Evolutionary conservation across 2,888 invertebrate genomes (phyloP).

Genomic region (Folsomia manolachei): DNA sequence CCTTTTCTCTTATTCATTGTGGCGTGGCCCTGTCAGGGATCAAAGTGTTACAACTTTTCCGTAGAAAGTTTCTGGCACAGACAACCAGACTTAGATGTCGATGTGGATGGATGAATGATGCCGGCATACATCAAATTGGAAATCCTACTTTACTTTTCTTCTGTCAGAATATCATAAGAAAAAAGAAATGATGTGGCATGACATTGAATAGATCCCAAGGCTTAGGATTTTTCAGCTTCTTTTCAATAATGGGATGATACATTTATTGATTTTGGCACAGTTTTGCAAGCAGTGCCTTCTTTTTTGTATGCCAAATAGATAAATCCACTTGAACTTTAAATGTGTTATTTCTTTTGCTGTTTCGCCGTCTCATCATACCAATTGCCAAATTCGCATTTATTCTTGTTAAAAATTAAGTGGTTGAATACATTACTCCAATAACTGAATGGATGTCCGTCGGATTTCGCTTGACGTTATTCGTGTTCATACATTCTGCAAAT

Average conservation of each 20-base stretch:
- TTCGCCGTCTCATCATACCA: neutral
- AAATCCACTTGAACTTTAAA: neutral
- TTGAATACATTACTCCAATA: too few species aligned
- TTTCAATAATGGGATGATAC: neutral
- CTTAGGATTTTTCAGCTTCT: neutral
- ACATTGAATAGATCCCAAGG: neutral
- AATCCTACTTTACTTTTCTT: too few species aligned
- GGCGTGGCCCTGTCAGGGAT: too few species aligned
- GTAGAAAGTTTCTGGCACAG: too few species aligned
- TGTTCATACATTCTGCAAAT: too few species aligned
- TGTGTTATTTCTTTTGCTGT: neutral
- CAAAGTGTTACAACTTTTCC: too few species aligned
- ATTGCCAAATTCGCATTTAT: neutral
- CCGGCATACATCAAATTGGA: too few species aligned
- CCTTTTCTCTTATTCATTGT: too few species aligned
- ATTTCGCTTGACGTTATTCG: too few species aligned
- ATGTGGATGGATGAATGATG: too few species aligned
- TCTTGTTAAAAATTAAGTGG: neutral
- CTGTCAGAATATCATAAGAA: neutral
- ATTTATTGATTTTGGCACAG: conserved; percentile 4
- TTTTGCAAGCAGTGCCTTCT: neutral
- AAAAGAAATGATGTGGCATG: neutral
- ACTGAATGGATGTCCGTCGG: too few species aligned
- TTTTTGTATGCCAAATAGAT: neutral
- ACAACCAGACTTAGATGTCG: too few species aligned